A percentile compares a stretch with the other conserved stretches of the same genome.
Evolutionary conservation across 2,888 invertebrate species (phyloP).

Genomic region (Amiota communis): DNA sequence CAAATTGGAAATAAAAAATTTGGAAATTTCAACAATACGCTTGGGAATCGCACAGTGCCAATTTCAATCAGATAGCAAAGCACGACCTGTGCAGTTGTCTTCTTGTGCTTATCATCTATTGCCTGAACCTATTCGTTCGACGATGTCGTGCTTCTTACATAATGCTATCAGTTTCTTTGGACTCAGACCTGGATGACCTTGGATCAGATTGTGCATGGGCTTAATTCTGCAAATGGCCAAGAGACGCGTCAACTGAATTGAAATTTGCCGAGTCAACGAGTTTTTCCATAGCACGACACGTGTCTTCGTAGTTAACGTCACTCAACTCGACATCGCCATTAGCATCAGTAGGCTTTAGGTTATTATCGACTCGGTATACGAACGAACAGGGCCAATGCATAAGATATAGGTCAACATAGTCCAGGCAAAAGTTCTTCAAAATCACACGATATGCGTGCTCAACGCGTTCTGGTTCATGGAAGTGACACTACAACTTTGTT

Average conservation of each 20-base stretch:
- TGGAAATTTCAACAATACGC: constrained; percentile 76
- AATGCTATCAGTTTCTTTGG: constrained; percentile 80
- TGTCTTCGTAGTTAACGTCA: constrained; percentile 80
- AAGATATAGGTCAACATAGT: constrained; percentile 72
- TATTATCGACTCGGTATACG: constrained; percentile 74
- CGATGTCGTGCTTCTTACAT: constrained; percentile 78
- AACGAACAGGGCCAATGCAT: constrained; percentile 73
- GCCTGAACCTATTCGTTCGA: constrained; percentile 74
- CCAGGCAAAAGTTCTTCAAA: constrained; percentile 81
- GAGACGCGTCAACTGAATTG: constrained; percentile 78
- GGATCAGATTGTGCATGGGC: constrained; percentile 76
- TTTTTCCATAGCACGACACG: constrained; percentile 82
- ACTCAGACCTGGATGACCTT: constrained; percentile 79
- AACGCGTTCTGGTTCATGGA: constrained; percentile 85
- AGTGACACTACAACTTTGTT: constrained; percentile 77
- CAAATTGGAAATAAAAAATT: constrained; percentile 77
- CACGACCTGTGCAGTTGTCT: constrained; percentile 81
- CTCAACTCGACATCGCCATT: constrained; percentile 75
- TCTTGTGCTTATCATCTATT: constrained; percentile 80
- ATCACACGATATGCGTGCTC: constrained; percentile 80
- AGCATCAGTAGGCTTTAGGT: constrained; percentile 78
- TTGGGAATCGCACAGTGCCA: constrained; percentile 75
- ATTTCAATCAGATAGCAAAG: constrained; percentile 77
- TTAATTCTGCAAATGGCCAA: constrained; percentile 76
- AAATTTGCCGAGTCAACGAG: constrained; percentile 81